Evolutionary conservation across 35 echinoderm and acorn worm species (phyloP).

Genomic region (Heliocidaris tuberculata): DNA sequence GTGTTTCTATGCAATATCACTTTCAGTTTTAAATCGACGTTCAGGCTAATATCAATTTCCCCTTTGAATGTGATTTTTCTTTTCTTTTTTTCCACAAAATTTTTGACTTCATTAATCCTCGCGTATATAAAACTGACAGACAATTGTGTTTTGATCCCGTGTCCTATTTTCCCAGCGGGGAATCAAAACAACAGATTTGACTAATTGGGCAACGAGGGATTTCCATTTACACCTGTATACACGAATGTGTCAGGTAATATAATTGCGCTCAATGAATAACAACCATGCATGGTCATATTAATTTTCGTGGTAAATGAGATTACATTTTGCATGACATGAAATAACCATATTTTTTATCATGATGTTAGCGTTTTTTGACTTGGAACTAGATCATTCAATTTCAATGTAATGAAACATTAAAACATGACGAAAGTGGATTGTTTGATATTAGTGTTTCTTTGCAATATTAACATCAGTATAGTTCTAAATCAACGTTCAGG

Average conservation of each 20-base stretch:
- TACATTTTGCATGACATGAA: background rate
- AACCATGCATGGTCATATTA: background rate
- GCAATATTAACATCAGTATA: too few relatives aligned
- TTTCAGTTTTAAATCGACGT: too few relatives aligned
- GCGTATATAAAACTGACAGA: too few relatives aligned
- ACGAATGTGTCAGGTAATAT: background rate
- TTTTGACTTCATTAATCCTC: too few relatives aligned
- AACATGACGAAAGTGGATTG: too few relatives aligned
- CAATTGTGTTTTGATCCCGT: background rate
- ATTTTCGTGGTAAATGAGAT: background rate
- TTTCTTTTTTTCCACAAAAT: too few relatives aligned
- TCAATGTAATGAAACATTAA: too few relatives aligned
- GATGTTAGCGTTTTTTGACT: background rate
- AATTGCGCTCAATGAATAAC: background rate
- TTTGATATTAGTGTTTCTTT: too few relatives aligned
- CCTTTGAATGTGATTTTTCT: too few relatives aligned
- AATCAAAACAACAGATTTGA: background rate
- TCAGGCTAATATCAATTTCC: too few relatives aligned
- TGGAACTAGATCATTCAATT: background rate
- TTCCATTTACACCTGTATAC: background rate
- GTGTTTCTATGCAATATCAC: too few relatives aligned
- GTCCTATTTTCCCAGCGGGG: background rate
- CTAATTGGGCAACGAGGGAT: background rate
- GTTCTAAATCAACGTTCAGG: background rate
- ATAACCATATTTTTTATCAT: background rate